These are phyloP conservation scores for Jacana jacana DNA, from an alignment of 2,113 vertebrate genomes.

Conservation along the genomic window DNA sequence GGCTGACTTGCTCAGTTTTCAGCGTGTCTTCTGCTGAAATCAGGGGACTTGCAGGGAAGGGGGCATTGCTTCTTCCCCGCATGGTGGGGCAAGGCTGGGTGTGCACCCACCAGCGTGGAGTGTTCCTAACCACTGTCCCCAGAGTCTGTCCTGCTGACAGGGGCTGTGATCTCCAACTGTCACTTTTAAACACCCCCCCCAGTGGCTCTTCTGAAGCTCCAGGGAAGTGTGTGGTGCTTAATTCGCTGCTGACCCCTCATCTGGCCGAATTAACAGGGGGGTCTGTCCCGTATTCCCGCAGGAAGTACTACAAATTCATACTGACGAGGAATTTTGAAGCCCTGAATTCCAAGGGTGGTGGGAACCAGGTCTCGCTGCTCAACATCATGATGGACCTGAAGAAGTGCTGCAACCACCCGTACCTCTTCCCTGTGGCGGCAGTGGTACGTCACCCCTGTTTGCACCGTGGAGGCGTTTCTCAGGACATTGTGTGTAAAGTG, in stretches of 20 bases:
- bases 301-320: constrained; percentile 99
- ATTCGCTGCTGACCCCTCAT: not conserved
- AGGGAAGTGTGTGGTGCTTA: rapidly evolving
- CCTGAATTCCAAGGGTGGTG: constrained; percentile 96
- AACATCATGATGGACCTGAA: constrained; percentile 99
- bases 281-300: constrained; percentile 22
- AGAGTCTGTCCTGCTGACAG: rapidly evolving
- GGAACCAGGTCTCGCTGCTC: constrained; percentile 96
- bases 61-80: rapidly evolving
- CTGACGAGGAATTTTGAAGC: constrained; percentile 96
- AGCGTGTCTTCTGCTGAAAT: not conserved
- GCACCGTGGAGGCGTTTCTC: rapidly evolving
- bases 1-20: not conserved
- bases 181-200: not conserved
- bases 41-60: not conserved
- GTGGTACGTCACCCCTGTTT: constrained; percentile 73
- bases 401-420: constrained; percentile 97
- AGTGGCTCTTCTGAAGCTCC: not conserved
- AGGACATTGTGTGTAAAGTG: not conserved
- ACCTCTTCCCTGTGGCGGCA: constrained; percentile 94
- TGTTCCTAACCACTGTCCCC: not conserved
- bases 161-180: not conserved
- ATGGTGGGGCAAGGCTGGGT: not conserved
- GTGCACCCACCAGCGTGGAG: no score
- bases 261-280: rapidly evolving